phyloP scores from a whole-genome alignment of 2,797 vertebrate species.

The Sternarchorhynchus goeldii region DNA sequence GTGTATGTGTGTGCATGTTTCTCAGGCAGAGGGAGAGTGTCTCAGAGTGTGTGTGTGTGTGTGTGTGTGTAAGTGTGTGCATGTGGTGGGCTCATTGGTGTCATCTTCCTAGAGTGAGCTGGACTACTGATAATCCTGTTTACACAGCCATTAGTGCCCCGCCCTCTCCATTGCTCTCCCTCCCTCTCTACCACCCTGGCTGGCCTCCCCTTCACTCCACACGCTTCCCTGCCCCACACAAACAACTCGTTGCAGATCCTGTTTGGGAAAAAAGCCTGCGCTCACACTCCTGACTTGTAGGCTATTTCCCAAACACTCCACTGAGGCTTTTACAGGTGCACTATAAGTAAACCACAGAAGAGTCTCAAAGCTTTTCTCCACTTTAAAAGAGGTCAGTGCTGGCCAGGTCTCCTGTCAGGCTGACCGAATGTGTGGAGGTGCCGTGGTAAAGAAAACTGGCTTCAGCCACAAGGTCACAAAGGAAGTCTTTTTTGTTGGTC shows the following conservation, averaged over 20 bases:
- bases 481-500: conserved; percentile 8
- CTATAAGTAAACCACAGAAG: conserved; percentile 4
- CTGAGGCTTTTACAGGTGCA: not conserved
- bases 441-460: not conserved
- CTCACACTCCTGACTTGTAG: conserved; percentile 26
- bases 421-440: not conserved
- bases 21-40: conserved; percentile 15
- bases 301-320: conserved; percentile 23
- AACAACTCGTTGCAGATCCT: conserved; percentile 9
- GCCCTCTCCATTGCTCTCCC: conserved; percentile 34
- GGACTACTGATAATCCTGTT: conserved; percentile 52
- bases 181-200: conserved; percentile 45
- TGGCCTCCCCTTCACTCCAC: conserved; percentile 52
- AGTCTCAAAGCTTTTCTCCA: conserved; percentile 1
- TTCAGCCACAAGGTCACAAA: not conserved
- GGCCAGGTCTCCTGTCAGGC: not conserved
- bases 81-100: conserved; percentile 26
- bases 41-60: conserved; percentile 3
- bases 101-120: conserved; percentile 51
- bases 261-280: conserved; percentile 43
- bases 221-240: conserved; percentile 25
- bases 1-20: conserved; percentile 9
- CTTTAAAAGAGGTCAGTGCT: not conserved
- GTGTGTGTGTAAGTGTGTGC: conserved; percentile 30
- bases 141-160: conserved; percentile 56